A percentile compares a stretch with the other conserved stretches of the same genome.
Conservation (phyloP, 2,888 invertebrate species). For the Sinodicranocentrus sp. region DNA sequence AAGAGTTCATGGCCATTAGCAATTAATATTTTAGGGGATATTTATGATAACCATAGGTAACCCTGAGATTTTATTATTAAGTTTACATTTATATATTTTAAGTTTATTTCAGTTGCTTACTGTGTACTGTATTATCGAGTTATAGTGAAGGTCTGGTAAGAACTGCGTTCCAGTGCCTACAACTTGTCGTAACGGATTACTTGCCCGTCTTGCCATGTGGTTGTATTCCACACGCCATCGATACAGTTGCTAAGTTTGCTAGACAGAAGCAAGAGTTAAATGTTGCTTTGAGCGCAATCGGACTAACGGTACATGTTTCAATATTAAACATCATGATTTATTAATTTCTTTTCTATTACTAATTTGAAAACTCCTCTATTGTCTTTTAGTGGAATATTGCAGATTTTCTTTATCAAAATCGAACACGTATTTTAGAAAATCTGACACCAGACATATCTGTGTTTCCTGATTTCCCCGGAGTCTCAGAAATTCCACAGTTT, state of each 20-base stretch:
- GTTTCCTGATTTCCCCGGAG: conserved; percentile 90
- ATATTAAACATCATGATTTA: conserved; percentile 7
- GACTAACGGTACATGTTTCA: conserved; percentile 87
- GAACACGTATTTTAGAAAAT: conserved; percentile 88
- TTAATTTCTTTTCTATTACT: conserved; percentile 10
- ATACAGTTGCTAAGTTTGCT: conserved; percentile 97
- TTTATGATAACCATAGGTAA: conserved; percentile 94
- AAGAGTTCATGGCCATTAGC: conserved; percentile 97
- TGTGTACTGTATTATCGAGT: conserved; percentile 50
- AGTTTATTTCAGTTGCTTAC: conserved; percentile 28
- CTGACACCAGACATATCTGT: conserved; percentile 86
- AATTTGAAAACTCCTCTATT: background rate
- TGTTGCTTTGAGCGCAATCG: conserved; percentile 97
- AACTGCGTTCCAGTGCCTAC: conserved; percentile 96
- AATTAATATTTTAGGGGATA: conserved; percentile 96
- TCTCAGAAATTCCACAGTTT: conserved; percentile 90
- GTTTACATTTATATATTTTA: background rate
- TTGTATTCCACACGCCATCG: conserved; percentile 93
- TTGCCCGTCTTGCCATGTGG: conserved; percentile 94
- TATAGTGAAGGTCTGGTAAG: conserved; percentile 92
- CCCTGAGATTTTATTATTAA: background rate
- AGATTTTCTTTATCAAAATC: conserved; percentile 97
- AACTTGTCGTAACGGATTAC: conserved; percentile 96
- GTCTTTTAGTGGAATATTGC: conserved; percentile 96
- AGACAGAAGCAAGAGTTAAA: conserved; percentile 97